Percentiles rank a stretch among this genome's conserved stretches.
Evolutionary conservation across 2,113 vertebrate species (phyloP).

Genomic region (Oncorhynchus clarkii): DNA sequence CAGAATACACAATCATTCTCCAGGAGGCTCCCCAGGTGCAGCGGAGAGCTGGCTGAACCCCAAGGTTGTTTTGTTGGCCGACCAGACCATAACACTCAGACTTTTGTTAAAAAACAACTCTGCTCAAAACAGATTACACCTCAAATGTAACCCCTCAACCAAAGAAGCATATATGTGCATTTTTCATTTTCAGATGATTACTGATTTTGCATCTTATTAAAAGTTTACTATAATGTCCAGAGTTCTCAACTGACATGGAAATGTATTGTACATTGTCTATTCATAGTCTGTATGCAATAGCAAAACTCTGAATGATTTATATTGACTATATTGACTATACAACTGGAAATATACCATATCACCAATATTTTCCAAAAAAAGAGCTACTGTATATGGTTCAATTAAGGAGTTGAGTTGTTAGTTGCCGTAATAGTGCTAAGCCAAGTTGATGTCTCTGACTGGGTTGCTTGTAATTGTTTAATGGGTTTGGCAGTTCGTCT

Average conservation of each 20-base stretch:
- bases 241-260: too few relatives aligned
- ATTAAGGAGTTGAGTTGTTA: not conserved
- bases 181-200: too few relatives aligned
- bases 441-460: not conserved
- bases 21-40: not conserved
- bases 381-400: too few relatives aligned
- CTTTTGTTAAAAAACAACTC: not conserved
- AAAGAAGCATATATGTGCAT: too few relatives aligned
- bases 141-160: not conserved
- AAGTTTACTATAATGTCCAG: too few relatives aligned
- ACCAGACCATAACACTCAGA: not conserved
- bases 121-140: not conserved
- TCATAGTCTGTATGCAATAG: too few relatives aligned
- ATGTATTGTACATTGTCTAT: too few relatives aligned
- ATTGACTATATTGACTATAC: too few relatives aligned
- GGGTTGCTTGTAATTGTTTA: not conserved
- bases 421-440: not conserved
- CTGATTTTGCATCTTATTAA: too few relatives aligned
- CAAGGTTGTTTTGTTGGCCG: not conserved
- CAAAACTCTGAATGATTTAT: too few relatives aligned
- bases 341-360: too few relatives aligned
- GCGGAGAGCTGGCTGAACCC: not conserved
- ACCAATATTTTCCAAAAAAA: too few relatives aligned
- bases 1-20: slow-evolving; percentile 12
- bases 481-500: not conserved